Conservation (phyloP, 2,888 invertebrate species). For the Trisateles emortualis region DNA sequence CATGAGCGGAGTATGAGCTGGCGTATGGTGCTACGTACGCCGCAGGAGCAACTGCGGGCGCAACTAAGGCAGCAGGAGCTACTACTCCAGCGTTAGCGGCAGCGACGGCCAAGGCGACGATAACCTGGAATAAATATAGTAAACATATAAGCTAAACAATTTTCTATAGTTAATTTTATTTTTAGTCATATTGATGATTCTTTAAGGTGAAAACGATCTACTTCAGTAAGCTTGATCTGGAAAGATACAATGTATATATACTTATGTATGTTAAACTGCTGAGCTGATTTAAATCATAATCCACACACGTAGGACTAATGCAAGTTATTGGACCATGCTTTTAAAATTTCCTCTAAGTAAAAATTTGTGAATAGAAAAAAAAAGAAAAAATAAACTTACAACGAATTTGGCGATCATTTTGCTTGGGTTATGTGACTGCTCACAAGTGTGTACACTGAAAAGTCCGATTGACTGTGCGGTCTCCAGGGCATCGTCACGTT, state of each 20-base stretch:
- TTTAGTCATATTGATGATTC: background rate
- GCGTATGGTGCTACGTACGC: constrained; percentile 91
- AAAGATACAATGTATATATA: too few species aligned
- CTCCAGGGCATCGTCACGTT: constrained; percentile 73
- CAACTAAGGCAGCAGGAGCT: constrained; percentile 85
- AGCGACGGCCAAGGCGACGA: constrained; percentile 73
- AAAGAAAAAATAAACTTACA: constrained; percentile 63
- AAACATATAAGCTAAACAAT: background rate
- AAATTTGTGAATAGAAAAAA: background rate
- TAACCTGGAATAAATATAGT: constrained; percentile 65
- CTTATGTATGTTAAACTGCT: too few species aligned
- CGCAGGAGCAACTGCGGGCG: constrained; percentile 86
- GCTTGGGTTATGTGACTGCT: constrained; percentile 80
- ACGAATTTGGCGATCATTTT: constrained; percentile 86
- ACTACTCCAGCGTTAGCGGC: constrained; percentile 69
- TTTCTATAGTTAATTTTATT: background rate
- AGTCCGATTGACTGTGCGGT: constrained; percentile 75
- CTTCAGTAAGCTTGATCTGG: too few species aligned
- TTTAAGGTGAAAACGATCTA: too few species aligned
- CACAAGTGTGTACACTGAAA: constrained; percentile 65
- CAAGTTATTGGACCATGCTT: too few species aligned
- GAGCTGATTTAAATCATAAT: too few species aligned
- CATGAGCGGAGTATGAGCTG: constrained; percentile 91
- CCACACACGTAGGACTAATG: too few species aligned
- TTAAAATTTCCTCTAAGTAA: too few species aligned